phyloP scores from a whole-genome alignment of 1,140 invertebrate species.

The Apis laboriosa region DNA sequence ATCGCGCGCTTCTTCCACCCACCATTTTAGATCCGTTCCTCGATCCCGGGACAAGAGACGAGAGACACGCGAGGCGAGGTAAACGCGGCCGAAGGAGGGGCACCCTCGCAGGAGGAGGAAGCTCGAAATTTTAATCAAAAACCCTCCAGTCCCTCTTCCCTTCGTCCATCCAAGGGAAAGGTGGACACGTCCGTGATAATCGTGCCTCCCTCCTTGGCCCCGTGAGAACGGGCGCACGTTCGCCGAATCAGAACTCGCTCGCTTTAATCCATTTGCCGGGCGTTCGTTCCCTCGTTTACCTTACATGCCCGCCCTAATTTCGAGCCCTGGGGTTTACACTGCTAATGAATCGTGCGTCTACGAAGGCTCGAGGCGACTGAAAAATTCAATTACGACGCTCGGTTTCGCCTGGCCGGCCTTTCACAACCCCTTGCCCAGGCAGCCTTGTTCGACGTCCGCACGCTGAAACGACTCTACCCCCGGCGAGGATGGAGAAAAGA shows the following conservation, averaged over 20 bases:
- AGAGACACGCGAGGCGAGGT: background rate
- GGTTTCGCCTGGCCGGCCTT: background rate
- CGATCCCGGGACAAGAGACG: too few species aligned
- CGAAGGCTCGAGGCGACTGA: slow-evolving; percentile 51
- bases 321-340: slow-evolving; percentile 57
- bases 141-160: too few species aligned
- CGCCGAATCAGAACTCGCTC: slow-evolving; percentile 54
- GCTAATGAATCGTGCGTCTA: slow-evolving; percentile 64
- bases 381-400: slow-evolving; percentile 60
- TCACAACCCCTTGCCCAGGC: background rate
- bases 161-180: background rate
- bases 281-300: slow-evolving; percentile 59
- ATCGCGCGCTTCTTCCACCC: background rate
- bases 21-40: background rate
- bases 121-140: slow-evolving; percentile 20
- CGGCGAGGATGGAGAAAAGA: too few species aligned
- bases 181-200: slow-evolving; percentile 16
- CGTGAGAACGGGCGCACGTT: slow-evolving; percentile 28
- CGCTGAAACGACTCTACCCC: background rate
- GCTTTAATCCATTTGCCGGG: slow-evolving; percentile 58
- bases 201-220: background rate
- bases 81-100: background rate
- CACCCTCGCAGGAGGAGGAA: too few species aligned
- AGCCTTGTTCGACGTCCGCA: background rate
- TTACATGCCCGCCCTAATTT: slow-evolving; percentile 62